Conservation (phyloP, 2,888 invertebrate genomes). For the Hipparchia semele region DNA sequence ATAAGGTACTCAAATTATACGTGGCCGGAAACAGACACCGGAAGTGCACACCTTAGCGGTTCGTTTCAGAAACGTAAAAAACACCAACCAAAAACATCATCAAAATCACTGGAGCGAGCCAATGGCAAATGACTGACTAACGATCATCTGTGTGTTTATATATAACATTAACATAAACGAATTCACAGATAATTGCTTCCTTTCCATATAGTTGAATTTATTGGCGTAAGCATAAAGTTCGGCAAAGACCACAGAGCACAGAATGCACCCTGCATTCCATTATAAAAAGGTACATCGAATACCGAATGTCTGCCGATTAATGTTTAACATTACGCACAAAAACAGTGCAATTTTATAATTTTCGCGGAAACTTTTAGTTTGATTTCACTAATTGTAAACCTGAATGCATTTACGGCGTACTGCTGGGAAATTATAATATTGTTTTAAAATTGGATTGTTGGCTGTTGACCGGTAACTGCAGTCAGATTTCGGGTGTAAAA, state of each 20-base stretch:
- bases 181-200: too few relatives aligned
- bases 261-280: constrained; percentile 55
- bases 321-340: constrained; percentile 59
- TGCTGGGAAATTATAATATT: constrained; percentile 21
- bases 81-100: too few relatives aligned
- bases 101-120: too few relatives aligned
- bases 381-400: constrained; percentile 46
- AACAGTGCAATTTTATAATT: constrained; percentile 50
- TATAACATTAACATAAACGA: too few relatives aligned
- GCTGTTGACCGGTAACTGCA: neutral
- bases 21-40: too few relatives aligned
- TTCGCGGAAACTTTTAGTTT: constrained; percentile 46
- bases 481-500: neutral
- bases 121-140: too few relatives aligned
- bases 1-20: too few relatives aligned
- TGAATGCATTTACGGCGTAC: constrained; percentile 38
- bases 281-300: constrained; percentile 62
- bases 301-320: constrained; percentile 61
- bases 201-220: neutral
- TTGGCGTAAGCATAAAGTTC: constrained; percentile 30
- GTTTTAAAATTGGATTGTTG: constrained; percentile 25
- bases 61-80: too few relatives aligned
- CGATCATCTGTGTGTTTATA: too few relatives aligned
- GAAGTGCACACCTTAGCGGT: too few relatives aligned
- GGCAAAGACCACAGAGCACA: constrained; percentile 46